A percentile compares a stretch with the other conserved stretches of the same genome.
Evolutionary conservation across 2,888 invertebrate genomes (phyloP).

Genomic region (Trichogramma dendrolimi): DNA sequence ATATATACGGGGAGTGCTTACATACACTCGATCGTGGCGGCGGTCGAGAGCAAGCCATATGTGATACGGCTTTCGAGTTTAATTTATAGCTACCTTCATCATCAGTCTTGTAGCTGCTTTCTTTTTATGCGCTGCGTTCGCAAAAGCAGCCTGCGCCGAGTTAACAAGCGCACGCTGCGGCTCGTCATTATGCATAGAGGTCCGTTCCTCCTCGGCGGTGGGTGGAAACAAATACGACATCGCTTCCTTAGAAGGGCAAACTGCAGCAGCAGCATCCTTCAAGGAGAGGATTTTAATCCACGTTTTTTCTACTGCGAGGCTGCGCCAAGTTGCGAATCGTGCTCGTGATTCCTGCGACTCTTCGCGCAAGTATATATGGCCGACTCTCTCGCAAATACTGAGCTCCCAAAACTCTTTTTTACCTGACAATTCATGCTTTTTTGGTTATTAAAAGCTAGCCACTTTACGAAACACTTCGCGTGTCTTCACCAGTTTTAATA

Average conservation of each 20-base stretch:
- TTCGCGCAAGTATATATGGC: too few relatives aligned
- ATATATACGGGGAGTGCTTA: too few relatives aligned
- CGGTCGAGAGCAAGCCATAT: too few relatives aligned
- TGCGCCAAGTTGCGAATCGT: neutral
- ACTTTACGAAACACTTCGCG: too few relatives aligned
- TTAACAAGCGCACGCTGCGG: constrained; percentile 7
- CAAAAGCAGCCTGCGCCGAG: neutral
- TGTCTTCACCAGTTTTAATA: too few relatives aligned
- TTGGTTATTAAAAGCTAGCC: too few relatives aligned
- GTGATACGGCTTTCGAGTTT: neutral
- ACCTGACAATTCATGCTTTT: too few relatives aligned
- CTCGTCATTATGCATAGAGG: neutral
- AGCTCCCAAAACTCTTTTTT: too few relatives aligned
- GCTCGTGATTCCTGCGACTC: too few relatives aligned
- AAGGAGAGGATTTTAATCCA: constrained; percentile 17
- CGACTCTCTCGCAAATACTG: too few relatives aligned
- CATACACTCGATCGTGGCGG: too few relatives aligned
- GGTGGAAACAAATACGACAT: constrained; percentile 27
- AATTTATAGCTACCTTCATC: neutral
- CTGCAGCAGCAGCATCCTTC: neutral
- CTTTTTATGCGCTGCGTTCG: neutral
- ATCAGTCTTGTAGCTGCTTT: neutral
- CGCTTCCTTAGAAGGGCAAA: constrained; percentile 26
- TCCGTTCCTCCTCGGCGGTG: constrained; percentile 9
- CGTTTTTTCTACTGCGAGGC: neutral